Percentiles rank a stretch among this genome's conserved stretches.
These are phyloP conservation scores for Datnioides undecimradiatus DNA, from an alignment of 2,113 vertebrate species.

Conservation along the genomic window DNA sequence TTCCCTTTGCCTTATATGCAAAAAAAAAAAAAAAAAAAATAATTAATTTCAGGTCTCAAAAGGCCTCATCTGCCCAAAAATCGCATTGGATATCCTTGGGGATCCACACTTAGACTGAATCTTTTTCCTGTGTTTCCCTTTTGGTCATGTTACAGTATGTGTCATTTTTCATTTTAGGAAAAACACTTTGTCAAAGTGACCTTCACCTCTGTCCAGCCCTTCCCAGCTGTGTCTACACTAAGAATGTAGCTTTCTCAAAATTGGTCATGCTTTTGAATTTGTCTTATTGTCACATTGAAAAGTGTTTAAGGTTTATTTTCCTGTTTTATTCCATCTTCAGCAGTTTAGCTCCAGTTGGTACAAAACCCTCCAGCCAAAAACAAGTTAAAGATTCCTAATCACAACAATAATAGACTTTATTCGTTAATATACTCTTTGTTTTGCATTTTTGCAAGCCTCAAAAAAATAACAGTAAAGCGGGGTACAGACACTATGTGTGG, in stretches of 20 bases:
- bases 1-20: conserved; percentile 8
- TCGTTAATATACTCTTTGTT: too few relatives aligned
- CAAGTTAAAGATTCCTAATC: not conserved
- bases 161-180: conserved; percentile 27
- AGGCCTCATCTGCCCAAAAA: conserved; percentile 6
- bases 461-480: too few relatives aligned
- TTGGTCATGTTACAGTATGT: not conserved
- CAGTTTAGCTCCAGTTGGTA: not conserved
- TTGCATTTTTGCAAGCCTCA: too few relatives aligned
- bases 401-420: too few relatives aligned
- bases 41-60: conserved; percentile 1
- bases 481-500: too few relatives aligned
- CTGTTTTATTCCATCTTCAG: not conserved
- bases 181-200: not conserved
- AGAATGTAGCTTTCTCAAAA: not conserved
- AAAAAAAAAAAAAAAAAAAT: too few relatives aligned
- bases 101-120: conserved; percentile 21
- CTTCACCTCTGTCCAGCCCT: not conserved
- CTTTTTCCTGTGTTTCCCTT: conserved; percentile 10
- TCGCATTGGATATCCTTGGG: not conserved
- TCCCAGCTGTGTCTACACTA: not conserved
- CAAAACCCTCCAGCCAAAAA: not conserved
- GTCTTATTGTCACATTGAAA: not conserved
- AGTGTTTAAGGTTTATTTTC: not conserved
- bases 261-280: not conserved